These are phyloP conservation scores for Galerucella calmariensis DNA, from an alignment of 2,888 invertebrate species.

Conservation along the genomic window DNA sequence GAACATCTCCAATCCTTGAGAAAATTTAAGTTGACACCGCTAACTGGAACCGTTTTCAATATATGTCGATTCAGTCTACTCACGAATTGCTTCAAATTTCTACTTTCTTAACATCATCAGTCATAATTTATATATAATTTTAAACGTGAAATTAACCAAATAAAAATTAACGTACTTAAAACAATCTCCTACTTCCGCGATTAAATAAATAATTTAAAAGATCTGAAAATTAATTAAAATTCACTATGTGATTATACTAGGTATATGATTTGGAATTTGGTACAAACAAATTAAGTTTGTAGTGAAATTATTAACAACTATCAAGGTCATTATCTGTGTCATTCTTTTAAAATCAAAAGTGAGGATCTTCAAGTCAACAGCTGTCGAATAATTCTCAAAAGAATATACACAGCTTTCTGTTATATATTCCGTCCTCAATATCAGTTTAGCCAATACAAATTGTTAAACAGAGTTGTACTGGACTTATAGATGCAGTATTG, in stretches of 20 bases:
- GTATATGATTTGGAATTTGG: background rate
- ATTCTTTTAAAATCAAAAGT: slow-evolving; percentile 25
- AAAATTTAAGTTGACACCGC: background rate
- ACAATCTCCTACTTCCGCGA: background rate
- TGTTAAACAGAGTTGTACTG: slow-evolving; percentile 14
- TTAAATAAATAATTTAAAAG: background rate
- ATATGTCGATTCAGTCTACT: background rate
- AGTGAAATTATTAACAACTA: background rate
- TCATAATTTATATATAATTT: background rate
- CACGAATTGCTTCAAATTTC: background rate
- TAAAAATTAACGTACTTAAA: background rate
- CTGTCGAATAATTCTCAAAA: slow-evolving; percentile 26
- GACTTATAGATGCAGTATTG: background rate
- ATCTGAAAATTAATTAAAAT: background rate
- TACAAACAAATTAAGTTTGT: background rate
- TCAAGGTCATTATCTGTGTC: slow-evolving; percentile 25
- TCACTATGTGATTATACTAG: no score
- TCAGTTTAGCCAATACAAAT: slow-evolving; percentile 19
- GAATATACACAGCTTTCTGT: slow-evolving; percentile 22
- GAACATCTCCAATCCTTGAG: background rate
- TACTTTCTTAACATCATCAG: background rate
- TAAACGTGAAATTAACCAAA: background rate
- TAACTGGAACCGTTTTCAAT: background rate
- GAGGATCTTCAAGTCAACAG: slow-evolving; percentile 18
- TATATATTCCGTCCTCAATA: slow-evolving; percentile 29